Percentiles rank a stretch among this genome's conserved stretches.
These are phyloP conservation scores for Vulpes vulpes DNA, from an alignment of 2,113 vertebrate genomes.

Conservation along the genomic window DNA sequence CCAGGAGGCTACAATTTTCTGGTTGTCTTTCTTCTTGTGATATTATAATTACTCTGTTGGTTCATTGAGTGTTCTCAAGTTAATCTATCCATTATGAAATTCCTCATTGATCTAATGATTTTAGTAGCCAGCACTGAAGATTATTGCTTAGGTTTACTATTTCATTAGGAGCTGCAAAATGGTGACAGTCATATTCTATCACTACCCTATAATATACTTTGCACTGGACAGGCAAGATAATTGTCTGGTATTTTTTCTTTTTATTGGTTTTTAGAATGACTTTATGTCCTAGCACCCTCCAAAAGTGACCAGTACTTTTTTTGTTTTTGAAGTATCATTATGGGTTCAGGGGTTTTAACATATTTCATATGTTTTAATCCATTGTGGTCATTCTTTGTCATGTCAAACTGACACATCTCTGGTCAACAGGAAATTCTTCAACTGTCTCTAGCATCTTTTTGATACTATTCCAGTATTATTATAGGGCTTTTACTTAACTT, in stretches of 20 bases:
- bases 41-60: not conserved
- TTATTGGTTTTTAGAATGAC: slow-evolving; percentile 3
- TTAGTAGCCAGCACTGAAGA: not conserved
- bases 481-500: slow-evolving; percentile 13
- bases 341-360: slow-evolving; percentile 15
- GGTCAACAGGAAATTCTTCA: not conserved
- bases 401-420: not conserved
- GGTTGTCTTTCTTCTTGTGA: slow-evolving; percentile 6
- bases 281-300: not conserved
- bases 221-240: not conserved
- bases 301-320: not conserved
- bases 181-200: not conserved
- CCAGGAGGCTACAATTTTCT: not conserved
- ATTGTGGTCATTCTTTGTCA: not conserved
- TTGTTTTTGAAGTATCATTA: not conserved
- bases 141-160: not conserved
- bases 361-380: not conserved
- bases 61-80: not conserved
- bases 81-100: slow-evolving; percentile 33
- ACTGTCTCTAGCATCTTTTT: not conserved
- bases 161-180: not conserved
- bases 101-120: not conserved
- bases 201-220: not conserved
- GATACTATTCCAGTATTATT: not conserved
- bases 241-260: not conserved